phyloP scores from a whole-genome alignment of 2,113 vertebrate species.

The Scalopus aquaticus region DNA sequence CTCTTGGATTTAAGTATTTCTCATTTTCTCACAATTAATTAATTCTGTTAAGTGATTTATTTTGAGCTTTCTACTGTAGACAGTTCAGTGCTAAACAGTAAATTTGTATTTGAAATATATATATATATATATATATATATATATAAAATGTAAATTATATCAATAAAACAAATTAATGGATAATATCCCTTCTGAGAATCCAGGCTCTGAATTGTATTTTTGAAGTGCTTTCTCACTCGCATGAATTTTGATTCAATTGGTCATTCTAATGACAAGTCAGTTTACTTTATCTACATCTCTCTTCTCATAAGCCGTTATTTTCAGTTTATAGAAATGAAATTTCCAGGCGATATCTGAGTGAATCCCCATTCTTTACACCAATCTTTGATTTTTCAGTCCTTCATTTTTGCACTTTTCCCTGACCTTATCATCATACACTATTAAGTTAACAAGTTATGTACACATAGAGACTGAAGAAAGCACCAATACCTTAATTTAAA shows the following conservation, averaged over 20 bases:
- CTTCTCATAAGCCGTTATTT: neutral
- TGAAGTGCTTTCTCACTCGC: slow-evolving; percentile 14
- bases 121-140: too few species aligned
- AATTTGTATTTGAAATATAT: slow-evolving; percentile 22
- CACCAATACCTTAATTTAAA: neutral
- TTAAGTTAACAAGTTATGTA: neutral
- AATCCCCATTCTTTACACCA: neutral
- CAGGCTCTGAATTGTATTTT: neutral
- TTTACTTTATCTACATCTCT: neutral
- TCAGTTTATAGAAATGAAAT: neutral
- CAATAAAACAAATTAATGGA: neutral
- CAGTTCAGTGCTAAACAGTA: neutral
- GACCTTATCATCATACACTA: neutral
- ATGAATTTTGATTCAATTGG: slow-evolving; percentile 13
- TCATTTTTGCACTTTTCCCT: neutral
- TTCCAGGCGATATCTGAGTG: neutral
- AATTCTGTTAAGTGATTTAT: neutral
- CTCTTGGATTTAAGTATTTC: neutral
- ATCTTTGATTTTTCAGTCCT: neutral
- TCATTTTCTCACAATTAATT: neutral
- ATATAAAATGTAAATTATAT: slow-evolving; percentile 5
- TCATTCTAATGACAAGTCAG: neutral
- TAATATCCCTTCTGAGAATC: neutral
- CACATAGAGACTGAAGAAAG: neutral
- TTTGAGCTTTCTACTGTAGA: neutral